Conservation (phyloP, 2,113 vertebrate genomes). For the Neogobius melanostomus region DNA sequence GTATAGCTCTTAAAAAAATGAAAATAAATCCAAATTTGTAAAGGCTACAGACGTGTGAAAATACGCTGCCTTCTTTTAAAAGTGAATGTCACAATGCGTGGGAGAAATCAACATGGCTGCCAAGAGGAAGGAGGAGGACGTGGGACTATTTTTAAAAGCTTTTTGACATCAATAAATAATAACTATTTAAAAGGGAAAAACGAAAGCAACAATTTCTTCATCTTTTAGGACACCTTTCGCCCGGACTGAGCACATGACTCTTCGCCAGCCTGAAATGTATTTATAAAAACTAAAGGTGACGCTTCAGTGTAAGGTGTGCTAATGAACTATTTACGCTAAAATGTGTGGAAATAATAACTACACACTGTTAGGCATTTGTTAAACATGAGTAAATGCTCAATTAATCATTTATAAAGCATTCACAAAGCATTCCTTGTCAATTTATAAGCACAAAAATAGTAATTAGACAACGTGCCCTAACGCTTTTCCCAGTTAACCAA, state of each 20-base stretch:
- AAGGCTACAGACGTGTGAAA: neutral
- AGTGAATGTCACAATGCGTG: slow-evolving; percentile 72
- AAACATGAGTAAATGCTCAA: too few species aligned
- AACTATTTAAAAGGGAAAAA: neutral
- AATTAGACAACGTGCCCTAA: too few species aligned
- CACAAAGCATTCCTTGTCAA: too few species aligned
- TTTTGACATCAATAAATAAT: slow-evolving; percentile 73
- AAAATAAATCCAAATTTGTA: neutral
- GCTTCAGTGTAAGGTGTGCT: neutral
- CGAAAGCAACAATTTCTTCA: slow-evolving; percentile 39
- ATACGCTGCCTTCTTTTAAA: slow-evolving; percentile 53
- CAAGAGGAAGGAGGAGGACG: slow-evolving; percentile 23
- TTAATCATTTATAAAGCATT: too few species aligned
- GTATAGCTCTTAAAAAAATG: slow-evolving; percentile 83
- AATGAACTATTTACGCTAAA: neutral
- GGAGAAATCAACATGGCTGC: slow-evolving; percentile 53
- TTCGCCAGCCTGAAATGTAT: slow-evolving; percentile 89
- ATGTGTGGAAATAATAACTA: neutral
- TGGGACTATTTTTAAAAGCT: slow-evolving; percentile 55
- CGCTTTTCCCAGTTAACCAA: too few species aligned
- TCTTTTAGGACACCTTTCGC: slow-evolving; percentile 33
- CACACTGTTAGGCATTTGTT: too few species aligned
- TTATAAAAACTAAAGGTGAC: slow-evolving; percentile 76
- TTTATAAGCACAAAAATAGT: too few species aligned
- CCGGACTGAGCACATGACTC: slow-evolving; percentile 50